A percentile compares a stretch with the other conserved stretches of the same genome.
phyloP scores from a whole-genome alignment of 2,113 vertebrate species.

The Notiomystis cincta region DNA sequence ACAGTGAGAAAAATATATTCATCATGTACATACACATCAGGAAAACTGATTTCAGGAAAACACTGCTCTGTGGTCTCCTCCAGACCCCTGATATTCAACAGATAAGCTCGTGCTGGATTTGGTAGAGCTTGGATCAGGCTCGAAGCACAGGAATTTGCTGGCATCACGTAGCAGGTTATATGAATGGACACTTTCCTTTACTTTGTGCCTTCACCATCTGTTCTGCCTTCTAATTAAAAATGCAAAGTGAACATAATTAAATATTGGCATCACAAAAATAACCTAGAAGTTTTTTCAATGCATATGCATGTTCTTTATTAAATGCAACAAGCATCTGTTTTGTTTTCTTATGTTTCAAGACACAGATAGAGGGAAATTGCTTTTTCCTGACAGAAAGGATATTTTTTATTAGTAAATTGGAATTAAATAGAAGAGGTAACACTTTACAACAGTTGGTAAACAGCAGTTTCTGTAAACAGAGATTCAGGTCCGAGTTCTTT shows the following conservation, averaged over 20 bases:
- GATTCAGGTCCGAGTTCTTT: background rate
- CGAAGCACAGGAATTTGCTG: background rate
- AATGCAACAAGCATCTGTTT: constrained; percentile 70
- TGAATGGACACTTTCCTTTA: constrained; percentile 50
- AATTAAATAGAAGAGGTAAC: constrained; percentile 23
- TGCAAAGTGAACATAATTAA: constrained; percentile 72
- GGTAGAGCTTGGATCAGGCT: constrained; percentile 1
- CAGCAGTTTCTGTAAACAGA: background rate
- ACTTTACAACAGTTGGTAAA: constrained; percentile 21
- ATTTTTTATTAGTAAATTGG: constrained; percentile 55
- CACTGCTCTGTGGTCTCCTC: background rate
- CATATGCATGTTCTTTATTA: constrained; percentile 66
- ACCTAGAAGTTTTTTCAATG: constrained; percentile 59
- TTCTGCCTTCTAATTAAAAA: constrained; percentile 70
- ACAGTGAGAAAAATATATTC: background rate
- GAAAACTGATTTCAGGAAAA: background rate
- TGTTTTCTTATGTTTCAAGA: constrained; percentile 66
- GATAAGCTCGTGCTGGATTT: accelerated
- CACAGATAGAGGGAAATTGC: constrained; percentile 49
- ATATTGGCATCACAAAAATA: constrained; percentile 68
- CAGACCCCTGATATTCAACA: background rate
- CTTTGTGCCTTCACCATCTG: constrained; percentile 56
- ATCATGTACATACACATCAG: background rate
- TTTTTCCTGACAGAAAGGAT: constrained; percentile 64
- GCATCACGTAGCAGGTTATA: constrained; percentile 30